Evolutionary conservation across 2,797 vertebrate species (phyloP), one percentile per base, ranked within the genome.

Genomic region (Fistularia commersonii): DNA sequence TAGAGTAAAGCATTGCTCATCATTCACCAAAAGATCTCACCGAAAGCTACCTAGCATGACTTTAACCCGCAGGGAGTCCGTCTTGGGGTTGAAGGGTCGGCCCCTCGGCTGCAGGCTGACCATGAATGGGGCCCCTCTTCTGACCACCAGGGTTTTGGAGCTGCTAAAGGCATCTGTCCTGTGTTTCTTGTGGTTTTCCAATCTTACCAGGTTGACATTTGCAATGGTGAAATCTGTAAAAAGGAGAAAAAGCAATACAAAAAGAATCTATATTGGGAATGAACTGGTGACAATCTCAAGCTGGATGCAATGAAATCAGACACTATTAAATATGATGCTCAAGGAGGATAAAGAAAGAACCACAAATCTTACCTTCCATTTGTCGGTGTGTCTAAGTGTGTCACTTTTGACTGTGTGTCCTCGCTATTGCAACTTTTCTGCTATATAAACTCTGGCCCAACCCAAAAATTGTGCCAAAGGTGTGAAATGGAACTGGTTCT

Each of bases 121-220:
- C 38, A 4, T 80, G 64, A 92, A 88, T 0, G 81, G 66, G 34
- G 69, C 64, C 37, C 91, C 91, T 81, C 91, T 81, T 11, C 90
- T 79, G 45, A 92, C 77, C 61, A 91, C 88, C 75, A 91, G 71
- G 32, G 40, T 8, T 7, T 66, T 63, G 48, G 78, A 61, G 50
- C 42, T 45, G 32, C 44, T 69, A 57, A 92, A 80, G 40, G 69
- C 86, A n/a, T 75, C 47, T 0, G 90, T 91, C 46, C 47, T 65
- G 69, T 92, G 90, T 2, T 34, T 54, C 31, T 51, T 3, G 48
- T 79, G 66, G 72, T 91, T 91, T 41, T 81, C 67, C 1, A 31
- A 8, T 2, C 39, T 42, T 42, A 89, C 80, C 76, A 87, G 45
- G 62, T 73, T 64, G n/a, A 85, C 72, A 77, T 69, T 0, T 45